Conservation (phyloP, 2,113 vertebrate genomes). For the Rhinoderma darwinii region DNA sequence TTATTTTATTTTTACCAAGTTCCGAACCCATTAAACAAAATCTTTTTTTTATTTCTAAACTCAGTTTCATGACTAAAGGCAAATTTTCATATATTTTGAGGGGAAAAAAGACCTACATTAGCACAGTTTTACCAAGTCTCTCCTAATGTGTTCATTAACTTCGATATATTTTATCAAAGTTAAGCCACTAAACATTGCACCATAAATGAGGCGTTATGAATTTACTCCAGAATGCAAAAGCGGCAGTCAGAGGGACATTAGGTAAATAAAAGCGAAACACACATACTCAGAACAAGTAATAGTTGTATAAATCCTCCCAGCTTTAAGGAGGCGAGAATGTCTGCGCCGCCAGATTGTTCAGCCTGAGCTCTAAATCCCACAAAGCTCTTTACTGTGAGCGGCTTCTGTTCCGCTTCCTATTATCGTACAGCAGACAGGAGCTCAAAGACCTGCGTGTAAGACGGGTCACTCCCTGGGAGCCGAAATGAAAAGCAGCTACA, state of each 20-base stretch:
- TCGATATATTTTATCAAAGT: background rate
- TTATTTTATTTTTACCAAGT: too few relatives aligned
- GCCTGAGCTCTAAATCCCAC: conserved; percentile 35
- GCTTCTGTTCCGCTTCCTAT: conserved; percentile 24
- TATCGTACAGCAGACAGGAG: background rate
- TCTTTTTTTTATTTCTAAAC: background rate
- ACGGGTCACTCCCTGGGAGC: background rate
- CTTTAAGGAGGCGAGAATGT: conserved; percentile 2
- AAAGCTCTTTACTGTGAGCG: conserved; percentile 38
- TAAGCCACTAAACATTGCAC: background rate
- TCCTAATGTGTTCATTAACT: background rate
- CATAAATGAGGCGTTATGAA: background rate
- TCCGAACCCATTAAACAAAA: too few relatives aligned
- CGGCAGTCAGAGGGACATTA: background rate
- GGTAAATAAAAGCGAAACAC: background rate
- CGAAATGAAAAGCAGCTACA: background rate
- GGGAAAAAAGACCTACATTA: background rate
- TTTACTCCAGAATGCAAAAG: background rate
- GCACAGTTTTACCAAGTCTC: background rate
- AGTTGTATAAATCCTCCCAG: conserved; percentile 26
- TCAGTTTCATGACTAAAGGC: background rate
- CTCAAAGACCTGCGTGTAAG: background rate
- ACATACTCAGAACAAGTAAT: conserved; percentile 31
- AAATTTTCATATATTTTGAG: background rate
- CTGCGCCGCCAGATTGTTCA: conserved; percentile 14